These are phyloP conservation scores for Catharus ustulatus DNA, from an alignment of 2,797 vertebrate species.

Conservation along the genomic window DNA sequence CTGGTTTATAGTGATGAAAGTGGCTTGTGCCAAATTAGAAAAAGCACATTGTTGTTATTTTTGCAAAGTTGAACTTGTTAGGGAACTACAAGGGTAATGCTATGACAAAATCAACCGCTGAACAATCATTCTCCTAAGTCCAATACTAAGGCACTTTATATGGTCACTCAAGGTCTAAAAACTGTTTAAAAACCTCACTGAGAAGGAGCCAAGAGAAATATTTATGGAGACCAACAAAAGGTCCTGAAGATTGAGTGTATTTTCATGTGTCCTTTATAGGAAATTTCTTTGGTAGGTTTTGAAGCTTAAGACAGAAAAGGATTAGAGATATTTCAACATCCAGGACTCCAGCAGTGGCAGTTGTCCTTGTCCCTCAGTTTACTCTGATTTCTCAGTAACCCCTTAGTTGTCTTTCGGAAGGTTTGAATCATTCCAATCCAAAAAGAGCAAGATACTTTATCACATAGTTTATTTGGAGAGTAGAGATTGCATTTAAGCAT, in stretches of 20 bases:
- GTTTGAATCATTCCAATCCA: background rate
- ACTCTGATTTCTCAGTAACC: background rate
- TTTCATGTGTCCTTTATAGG: constrained; percentile 36
- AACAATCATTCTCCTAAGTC: background rate
- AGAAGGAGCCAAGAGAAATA: background rate
- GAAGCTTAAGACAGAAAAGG: background rate
- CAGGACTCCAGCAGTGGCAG: background rate
- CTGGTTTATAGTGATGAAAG: background rate
- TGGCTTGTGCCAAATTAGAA: constrained; percentile 10
- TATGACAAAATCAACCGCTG: background rate
- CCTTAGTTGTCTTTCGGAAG: background rate
- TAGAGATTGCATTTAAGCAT: background rate
- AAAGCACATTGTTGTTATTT: constrained; percentile 36
- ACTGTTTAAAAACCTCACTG: background rate
- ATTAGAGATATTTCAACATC: background rate
- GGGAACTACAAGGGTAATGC: background rate
- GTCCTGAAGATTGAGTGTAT: background rate
- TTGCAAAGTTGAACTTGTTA: constrained; percentile 12
- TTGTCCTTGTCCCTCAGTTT: background rate
- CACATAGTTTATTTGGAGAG: background rate
- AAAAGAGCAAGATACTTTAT: background rate
- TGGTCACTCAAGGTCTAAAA: constrained; percentile 2
- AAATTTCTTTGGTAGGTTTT: constrained; percentile 11
- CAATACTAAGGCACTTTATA: constrained; percentile 3
- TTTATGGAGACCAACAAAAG: background rate